A percentile compares a stretch with the other conserved stretches of the same genome.
Conservation (phyloP, 2,888 invertebrate genomes). For the Cremastinae sp. region DNA sequence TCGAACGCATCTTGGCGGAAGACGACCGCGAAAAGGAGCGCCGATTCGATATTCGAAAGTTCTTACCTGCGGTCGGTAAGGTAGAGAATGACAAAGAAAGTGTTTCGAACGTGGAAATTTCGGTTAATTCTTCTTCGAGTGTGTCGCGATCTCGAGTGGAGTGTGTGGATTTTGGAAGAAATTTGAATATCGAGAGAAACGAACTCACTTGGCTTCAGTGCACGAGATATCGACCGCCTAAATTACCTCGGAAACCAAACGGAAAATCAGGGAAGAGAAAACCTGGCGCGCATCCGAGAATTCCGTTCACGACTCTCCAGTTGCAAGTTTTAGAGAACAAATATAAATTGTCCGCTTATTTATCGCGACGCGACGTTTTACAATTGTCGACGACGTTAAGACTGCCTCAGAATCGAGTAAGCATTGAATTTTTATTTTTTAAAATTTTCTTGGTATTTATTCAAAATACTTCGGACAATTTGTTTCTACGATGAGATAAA, state of each 20-base stretch:
- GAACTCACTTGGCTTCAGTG: constrained; percentile 84
- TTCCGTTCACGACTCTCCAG: constrained; percentile 88
- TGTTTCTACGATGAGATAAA: too few relatives aligned
- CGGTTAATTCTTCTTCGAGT: background rate
- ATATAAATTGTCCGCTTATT: constrained; percentile 85
- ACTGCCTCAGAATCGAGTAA: constrained; percentile 86
- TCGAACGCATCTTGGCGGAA: constrained; percentile 71
- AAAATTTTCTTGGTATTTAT: background rate
- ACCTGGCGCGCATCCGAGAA: constrained; percentile 80
- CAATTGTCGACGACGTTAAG: constrained; percentile 84
- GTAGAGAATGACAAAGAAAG: background rate
- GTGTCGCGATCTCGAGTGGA: background rate
- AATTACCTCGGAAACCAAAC: constrained; percentile 83
- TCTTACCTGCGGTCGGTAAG: background rate
- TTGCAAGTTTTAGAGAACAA: constrained; percentile 86
- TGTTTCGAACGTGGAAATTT: background rate
- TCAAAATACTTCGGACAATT: too few relatives aligned
- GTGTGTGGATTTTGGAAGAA: background rate
- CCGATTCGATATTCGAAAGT: background rate
- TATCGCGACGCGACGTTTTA: constrained; percentile 86
- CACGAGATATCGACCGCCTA: constrained; percentile 88
- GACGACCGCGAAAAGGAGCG: constrained; percentile 49
- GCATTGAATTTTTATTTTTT: constrained; percentile 61
- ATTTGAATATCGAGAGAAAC: constrained; percentile 29
- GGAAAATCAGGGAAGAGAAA: constrained; percentile 69